Percentiles rank a stretch among this genome's conserved stretches.
Conservation (phyloP, 1,140 invertebrate species). For the Habropoda laboriosa region DNA sequence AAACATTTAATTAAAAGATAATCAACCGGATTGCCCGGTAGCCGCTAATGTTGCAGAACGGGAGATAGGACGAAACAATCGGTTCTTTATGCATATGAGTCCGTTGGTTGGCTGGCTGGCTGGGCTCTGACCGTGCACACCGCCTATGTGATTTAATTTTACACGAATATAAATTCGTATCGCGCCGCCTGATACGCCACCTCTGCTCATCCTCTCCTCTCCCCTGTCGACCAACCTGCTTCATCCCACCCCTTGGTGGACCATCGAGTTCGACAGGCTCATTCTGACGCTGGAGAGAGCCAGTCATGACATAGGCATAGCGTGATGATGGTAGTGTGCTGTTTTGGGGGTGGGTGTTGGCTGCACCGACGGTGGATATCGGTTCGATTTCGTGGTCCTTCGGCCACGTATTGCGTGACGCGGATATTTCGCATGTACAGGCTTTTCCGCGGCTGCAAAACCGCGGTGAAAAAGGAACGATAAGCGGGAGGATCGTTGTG, state of each 20-base stretch:
- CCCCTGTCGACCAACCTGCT: not conserved
- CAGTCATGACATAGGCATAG: conserved; percentile 7
- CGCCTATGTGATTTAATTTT: conserved; percentile 75
- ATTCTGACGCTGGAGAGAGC: conserved; percentile 8
- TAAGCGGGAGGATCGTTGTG: not conserved
- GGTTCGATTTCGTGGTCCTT: conserved; percentile 54
- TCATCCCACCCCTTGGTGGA: conserved; percentile 14
- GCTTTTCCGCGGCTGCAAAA: conserved; percentile 16
- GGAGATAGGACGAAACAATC: conserved; percentile 71
- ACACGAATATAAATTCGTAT: conserved; percentile 78
- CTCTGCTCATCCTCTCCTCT: conserved; percentile 26
- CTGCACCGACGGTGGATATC: conserved; percentile 43
- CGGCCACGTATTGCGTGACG: conserved; percentile 10
- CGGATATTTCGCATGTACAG: not conserved
- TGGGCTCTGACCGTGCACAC: conserved; percentile 1
- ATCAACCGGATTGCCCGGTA: conserved; percentile 73
- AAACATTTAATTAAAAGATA: conserved; percentile 81
- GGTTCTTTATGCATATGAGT: conserved; percentile 77
- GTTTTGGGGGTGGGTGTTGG: not conserved
- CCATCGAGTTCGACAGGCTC: conserved; percentile 33
- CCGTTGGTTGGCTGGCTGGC: conserved; percentile 38
- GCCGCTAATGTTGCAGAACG: conserved; percentile 76
- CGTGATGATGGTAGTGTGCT: not conserved
- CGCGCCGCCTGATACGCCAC: conserved; percentile 58
- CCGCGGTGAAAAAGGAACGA: not conserved